A percentile compares a stretch with the other conserved stretches of the same genome.
These are phyloP conservation scores for Hyperoplus immaculatus DNA, from an alignment of 2,797 vertebrate genomes.

Conservation along the genomic window DNA sequence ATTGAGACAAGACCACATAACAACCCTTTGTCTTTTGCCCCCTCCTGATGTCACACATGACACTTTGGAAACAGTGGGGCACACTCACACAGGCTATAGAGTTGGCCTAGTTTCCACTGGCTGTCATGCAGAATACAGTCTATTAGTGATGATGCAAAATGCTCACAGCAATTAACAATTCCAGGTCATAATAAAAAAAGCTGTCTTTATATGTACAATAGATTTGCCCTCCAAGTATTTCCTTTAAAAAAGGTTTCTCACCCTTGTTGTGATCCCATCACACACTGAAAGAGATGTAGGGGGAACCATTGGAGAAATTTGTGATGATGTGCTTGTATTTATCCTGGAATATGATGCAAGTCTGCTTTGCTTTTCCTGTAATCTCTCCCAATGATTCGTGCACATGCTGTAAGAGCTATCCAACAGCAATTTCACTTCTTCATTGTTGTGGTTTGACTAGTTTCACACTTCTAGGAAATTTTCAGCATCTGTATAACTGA, in stretches of 20 bases:
- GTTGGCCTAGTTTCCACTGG: background rate
- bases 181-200: constrained; percentile 8
- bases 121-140: constrained; percentile 4
- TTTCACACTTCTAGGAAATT: background rate
- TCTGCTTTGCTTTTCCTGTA: background rate
- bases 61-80: background rate
- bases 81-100: background rate
- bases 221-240: background rate
- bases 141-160: background rate
- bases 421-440: background rate
- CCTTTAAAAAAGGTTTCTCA: background rate
- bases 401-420: background rate
- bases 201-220: background rate
- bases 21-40: constrained; percentile 9
- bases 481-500: no score
- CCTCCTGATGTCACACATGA: constrained; percentile 23
- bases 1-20: background rate
- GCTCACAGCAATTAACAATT: background rate
- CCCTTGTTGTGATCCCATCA: background rate
- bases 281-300: no score
- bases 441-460: background rate
- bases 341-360: background rate
- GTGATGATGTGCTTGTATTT: background rate
- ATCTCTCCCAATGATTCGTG: background rate
- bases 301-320: background rate